A percentile compares a stretch with the other conserved stretches of the same genome.
Conservation (phyloP, 2,113 vertebrate species). For the Notechis scutatus region DNA sequence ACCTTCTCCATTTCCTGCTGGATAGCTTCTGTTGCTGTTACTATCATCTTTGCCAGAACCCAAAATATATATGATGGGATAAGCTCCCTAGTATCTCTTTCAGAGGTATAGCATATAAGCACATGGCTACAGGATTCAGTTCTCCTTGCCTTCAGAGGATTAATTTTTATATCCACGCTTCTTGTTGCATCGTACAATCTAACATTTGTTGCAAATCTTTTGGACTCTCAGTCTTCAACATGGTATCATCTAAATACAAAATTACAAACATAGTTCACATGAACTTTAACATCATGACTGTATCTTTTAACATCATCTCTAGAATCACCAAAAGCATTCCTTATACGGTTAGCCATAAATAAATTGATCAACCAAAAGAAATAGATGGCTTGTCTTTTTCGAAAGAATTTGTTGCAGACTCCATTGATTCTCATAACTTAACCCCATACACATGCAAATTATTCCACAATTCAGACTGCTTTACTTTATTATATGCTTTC, state of each 20-base stretch:
- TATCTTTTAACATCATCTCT: neutral
- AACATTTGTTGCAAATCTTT: neutral
- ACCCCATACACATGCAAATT: neutral
- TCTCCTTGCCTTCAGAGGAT: neutral
- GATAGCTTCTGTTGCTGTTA: neutral
- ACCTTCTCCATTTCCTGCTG: neutral
- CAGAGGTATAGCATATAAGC: neutral
- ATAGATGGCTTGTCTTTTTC: neutral
- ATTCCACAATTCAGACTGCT: neutral
- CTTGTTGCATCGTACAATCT: neutral
- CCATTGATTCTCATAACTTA: neutral
- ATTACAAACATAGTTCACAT: neutral
- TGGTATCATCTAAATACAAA: neutral
- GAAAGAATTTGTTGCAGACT: neutral
- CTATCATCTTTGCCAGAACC: neutral
- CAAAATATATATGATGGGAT: neutral
- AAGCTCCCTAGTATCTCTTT: neutral
- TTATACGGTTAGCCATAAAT: neutral
- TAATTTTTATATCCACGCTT: neutral
- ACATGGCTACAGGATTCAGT: neutral
- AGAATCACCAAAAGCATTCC: neutral
- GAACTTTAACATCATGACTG: neutral
- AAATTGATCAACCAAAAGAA: neutral
- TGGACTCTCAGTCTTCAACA: neutral
- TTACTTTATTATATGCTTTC: neutral